phyloP scores from a whole-genome alignment of 2,113 vertebrate species.

The Eulemur rufifrons region DNA sequence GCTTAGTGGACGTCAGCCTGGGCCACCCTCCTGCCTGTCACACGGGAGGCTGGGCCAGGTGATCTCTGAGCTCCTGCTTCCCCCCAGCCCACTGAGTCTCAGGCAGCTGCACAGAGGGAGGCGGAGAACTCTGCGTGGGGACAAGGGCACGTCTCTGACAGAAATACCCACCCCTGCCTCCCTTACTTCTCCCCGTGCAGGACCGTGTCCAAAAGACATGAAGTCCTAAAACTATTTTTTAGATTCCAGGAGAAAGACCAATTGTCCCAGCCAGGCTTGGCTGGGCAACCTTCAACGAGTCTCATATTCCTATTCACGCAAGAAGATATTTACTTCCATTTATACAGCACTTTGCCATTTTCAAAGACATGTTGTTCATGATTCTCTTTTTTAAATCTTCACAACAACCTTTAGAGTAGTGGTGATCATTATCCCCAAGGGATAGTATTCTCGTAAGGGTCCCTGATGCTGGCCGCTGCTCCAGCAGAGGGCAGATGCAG shows the following conservation, averaged over 20 bases:
- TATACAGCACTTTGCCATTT: not conserved
- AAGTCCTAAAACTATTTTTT: not conserved
- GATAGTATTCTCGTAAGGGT: not conserved
- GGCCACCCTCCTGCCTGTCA: not conserved
- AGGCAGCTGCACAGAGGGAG: not conserved
- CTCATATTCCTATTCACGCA: not conserved
- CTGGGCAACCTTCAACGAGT: not conserved
- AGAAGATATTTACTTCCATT: not conserved
- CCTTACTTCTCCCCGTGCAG: too few species aligned
- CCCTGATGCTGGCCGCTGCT: not conserved
- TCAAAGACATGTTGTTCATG: not conserved
- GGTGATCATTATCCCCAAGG: not conserved
- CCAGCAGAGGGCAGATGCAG: not conserved
- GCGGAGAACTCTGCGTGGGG: not conserved
- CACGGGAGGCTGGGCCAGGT: not conserved
- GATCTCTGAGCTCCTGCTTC: not conserved
- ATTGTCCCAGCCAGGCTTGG: not conserved
- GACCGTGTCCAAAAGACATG: not conserved
- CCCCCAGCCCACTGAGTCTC: not conserved
- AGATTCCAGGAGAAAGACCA: not conserved
- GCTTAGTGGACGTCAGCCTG: rapidly evolving
- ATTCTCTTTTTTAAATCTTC: not conserved
- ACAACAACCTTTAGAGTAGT: not conserved
- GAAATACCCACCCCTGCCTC: not conserved
- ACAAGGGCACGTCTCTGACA: not conserved